Base-by-base conservation (phyloP, 2,888 invertebrate species). In the Subacronicta megacephala region DNA sequence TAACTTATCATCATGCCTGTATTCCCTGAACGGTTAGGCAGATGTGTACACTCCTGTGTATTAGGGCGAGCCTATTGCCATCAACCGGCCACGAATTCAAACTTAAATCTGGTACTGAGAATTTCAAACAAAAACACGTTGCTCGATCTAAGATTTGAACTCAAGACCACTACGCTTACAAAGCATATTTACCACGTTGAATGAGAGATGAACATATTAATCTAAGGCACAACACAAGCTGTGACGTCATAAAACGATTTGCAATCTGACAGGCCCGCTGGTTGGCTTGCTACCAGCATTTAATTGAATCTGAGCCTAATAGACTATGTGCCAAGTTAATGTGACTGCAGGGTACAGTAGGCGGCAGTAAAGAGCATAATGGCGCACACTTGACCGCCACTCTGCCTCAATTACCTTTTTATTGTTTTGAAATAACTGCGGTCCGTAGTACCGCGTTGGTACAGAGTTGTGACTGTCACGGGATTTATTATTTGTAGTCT, bases 231-330 rank as follows among this genome's bases (percentile, higher is more conserved):
- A 31, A 31, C 31, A 31, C 31, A 31, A 31, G n/a, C 7, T 4
- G 31, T n/a, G 31, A n/a, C 31, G n/a, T 31, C 12, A 31, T 31
- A 38, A 67, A 68, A 54, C 23, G 15, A 10, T 26, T 36, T 7
- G 65, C 52, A 47, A 42, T 53, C 29, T 50, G 45, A 37, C 42
- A 53, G 51, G 49, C 46, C 58, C 56, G 59, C 17, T 35, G 51
- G 54, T 73, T 73, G 72, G 72, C 72, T 31, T 45, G 46, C 54
- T 58, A 74, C 72, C 71, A 73, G 63, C 56, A 12, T 43, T 63
- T 62, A 61, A 58, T 62, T 74, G 53, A 59, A 47, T 59, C 53
- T 62, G 56, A 53, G 45, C 37, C 52, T 55, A 56, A 58, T 58
- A 42, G 56, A 69, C 53, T 54, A 31, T 40, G 41, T 23, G 50